These are phyloP conservation scores for Oxyura jamaicensis DNA, from an alignment of 2,113 vertebrate species.

Conservation along the genomic window DNA sequence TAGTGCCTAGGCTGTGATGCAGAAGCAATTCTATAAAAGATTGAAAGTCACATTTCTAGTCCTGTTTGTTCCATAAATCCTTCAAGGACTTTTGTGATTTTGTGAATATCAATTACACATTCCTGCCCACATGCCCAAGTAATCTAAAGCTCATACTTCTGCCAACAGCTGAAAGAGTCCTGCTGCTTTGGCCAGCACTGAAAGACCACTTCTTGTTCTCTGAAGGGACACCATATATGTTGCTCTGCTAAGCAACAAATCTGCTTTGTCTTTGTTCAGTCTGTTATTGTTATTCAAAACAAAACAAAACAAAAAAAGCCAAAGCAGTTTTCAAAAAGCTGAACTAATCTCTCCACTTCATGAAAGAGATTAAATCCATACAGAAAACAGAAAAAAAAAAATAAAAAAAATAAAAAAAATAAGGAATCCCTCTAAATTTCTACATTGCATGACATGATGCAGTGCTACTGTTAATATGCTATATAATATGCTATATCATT, in stretches of 20 bases:
- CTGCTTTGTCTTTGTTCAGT: neutral
- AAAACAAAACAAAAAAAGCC: neutral
- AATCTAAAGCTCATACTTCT: neutral
- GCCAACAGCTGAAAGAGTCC: neutral
- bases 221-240: neutral
- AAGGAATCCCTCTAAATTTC: neutral
- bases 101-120: conserved; percentile 33
- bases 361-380: neutral
- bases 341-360: neutral
- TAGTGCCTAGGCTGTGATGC: neutral
- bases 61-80: neutral
- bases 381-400: neutral
- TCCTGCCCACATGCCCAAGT: neutral
- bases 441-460: neutral
- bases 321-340: neutral
- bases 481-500: neutral
- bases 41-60: conserved; percentile 8
- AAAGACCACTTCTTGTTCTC: neutral
- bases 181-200: neutral
- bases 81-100: neutral
- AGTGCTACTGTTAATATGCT: neutral
- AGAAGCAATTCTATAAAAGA: conserved; percentile 33
- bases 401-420: neutral
- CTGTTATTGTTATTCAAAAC: neutral
- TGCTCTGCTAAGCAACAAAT: conserved; percentile 6